Base-by-base conservation (phyloP, 2,888 invertebrate species). In the Hermaeophaga mercurialis region DNA sequence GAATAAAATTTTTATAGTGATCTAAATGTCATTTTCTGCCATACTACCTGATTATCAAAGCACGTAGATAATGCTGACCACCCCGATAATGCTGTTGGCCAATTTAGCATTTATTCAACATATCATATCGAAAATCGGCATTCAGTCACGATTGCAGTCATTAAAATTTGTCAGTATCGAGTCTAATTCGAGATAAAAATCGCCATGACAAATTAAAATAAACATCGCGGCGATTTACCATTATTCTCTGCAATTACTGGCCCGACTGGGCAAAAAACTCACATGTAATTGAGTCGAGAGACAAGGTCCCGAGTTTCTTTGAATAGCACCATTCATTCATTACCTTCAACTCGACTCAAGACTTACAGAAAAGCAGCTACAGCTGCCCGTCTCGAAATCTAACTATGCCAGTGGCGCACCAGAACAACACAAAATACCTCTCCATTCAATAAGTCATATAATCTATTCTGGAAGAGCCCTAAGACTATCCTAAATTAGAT, bases 161-260 rank as follows among this genome's bases (percentile, higher is more conserved):
- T 54, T 54, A 47, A 54, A 54, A 54, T 54, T 54, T 54, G 52
- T 56, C 56, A 52, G 52, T 47, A 45, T 39, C 38, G 38, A 48
- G 49, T 49, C 33, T 55, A 48, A 49, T 44, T 45, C 26, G 26
- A 26, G 49, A 56, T 49, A 56, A 56, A 49, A 56, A 56, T 56
- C 36, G 22, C 26, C 55, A 38, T 56, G 49, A 56, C 55, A 56
- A 56, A 56, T 56, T 56, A 56, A 56, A 54, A 45, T 46, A 46
- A 46, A 38, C 54, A 48, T 48, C 22, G 54, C 45, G 36, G 34
- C 45, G 53, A 45, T 53, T 46, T 46, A 39, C 54, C 54, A 46
- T 54, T 54, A 54, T 54, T 46, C 48, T n/a, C 26, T 28, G 36
- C 54, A 54, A 54, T 46, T 54, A 54, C 54, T n/a, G 31, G 17